These are phyloP conservation scores for Odontomyia ornata DNA, from an alignment of 2,888 invertebrate genomes.

Conservation along the genomic window DNA sequence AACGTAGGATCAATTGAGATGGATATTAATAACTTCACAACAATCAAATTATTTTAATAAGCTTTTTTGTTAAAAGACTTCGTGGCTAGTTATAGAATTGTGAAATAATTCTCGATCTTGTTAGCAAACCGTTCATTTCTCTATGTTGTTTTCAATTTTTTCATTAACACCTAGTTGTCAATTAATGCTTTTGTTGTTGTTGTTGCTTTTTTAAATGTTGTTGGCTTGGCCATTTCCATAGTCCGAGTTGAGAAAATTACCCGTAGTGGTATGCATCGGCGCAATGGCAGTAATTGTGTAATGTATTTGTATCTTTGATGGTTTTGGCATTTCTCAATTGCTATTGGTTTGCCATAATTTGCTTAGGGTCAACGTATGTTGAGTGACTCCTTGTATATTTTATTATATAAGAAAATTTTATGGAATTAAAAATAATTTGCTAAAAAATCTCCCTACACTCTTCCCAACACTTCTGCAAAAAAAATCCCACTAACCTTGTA, in stretches of 20 bases:
- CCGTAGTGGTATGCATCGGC: neutral
- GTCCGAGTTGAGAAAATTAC: neutral
- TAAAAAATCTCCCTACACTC: too few relatives aligned
- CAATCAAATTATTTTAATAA: neutral
- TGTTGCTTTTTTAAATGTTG: conserved; percentile 51
- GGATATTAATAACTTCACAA: neutral
- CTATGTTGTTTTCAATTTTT: conserved; percentile 49
- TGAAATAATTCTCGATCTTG: conserved; percentile 41
- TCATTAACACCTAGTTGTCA: conserved; percentile 48
- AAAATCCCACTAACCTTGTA: too few relatives aligned
- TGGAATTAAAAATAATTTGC: too few relatives aligned
- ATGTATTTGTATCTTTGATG: conserved; percentile 26
- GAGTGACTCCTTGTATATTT: too few relatives aligned
- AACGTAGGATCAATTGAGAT: too few relatives aligned
- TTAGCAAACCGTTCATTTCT: conserved; percentile 47
- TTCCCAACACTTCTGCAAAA: too few relatives aligned
- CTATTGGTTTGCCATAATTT: neutral
- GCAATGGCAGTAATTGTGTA: conserved; percentile 9
- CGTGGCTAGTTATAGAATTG: conserved; percentile 21
- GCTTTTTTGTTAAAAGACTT: neutral
- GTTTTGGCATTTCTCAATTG: neutral
- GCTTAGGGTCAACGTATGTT: neutral
- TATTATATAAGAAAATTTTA: too few relatives aligned
- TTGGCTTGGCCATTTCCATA: conserved; percentile 2
- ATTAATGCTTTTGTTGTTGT: conserved; percentile 51